These are phyloP conservation scores for Anguilla marmorata DNA, from an alignment of 2,797 vertebrate species.

Conservation along the genomic window DNA sequence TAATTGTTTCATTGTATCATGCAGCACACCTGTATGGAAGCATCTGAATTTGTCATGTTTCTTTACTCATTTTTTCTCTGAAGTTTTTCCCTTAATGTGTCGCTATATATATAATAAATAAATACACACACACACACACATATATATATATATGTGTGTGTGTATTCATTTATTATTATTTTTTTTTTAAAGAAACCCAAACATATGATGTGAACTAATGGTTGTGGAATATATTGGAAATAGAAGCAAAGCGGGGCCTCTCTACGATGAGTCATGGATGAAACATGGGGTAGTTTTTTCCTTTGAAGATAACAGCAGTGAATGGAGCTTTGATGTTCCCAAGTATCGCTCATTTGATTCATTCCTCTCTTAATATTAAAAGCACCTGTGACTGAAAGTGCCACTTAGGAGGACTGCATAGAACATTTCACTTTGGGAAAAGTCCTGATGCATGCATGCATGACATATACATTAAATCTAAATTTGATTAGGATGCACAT, in stretches of 20 bases:
- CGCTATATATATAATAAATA: too few relatives aligned
- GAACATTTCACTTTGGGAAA: constrained; percentile 22
- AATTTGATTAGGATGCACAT: neutral
- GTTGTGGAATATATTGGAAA: constrained; percentile 32
- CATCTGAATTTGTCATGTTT: too few relatives aligned
- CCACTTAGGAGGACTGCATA: neutral
- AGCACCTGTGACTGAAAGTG: constrained; percentile 19
- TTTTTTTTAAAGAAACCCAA: neutral
- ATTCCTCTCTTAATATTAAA: constrained; percentile 21
- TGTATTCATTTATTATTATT: too few relatives aligned
- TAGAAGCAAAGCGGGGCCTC: neutral
- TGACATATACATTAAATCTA: neutral
- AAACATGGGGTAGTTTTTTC: constrained; percentile 29
- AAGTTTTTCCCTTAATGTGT: too few relatives aligned
- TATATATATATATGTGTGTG: too few relatives aligned
- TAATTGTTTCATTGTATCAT: too few relatives aligned
- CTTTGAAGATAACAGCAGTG: constrained; percentile 30
- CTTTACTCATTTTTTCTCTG: too few relatives aligned
- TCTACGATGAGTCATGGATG: neutral
- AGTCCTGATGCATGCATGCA: neutral
- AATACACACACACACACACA: too few relatives aligned
- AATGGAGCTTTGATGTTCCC: constrained; percentile 11
- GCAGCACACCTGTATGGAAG: too few relatives aligned
- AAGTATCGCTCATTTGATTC: constrained; percentile 20
- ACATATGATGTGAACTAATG: constrained; percentile 31